Conservation (phyloP, 1,140 invertebrate species). For the Conopomorpha cramerella region DNA sequence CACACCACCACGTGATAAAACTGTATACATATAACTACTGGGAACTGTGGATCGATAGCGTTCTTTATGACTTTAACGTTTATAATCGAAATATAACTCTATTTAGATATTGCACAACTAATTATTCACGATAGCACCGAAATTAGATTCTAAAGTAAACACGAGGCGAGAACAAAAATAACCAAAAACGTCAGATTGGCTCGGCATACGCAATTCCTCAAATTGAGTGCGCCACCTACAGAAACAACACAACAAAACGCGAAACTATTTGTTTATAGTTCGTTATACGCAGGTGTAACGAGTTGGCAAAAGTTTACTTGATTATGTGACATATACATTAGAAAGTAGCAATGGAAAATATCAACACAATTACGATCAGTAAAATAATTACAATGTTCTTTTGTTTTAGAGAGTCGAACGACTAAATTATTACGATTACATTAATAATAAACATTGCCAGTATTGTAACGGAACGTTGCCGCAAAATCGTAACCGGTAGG, state of each 20-base stretch:
- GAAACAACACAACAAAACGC: slow-evolving; percentile 31
- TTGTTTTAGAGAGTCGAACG: too few species aligned
- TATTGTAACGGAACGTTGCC: too few species aligned
- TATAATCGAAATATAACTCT: slow-evolving; percentile 29
- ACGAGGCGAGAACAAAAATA: slow-evolving; percentile 62
- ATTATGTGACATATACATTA: too few species aligned
- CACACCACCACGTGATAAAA: slow-evolving; percentile 59
- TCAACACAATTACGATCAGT: too few species aligned
- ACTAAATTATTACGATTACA: too few species aligned
- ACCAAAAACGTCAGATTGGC: slow-evolving; percentile 63
- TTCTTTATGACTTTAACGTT: slow-evolving; percentile 18
- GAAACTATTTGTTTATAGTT: too few species aligned
- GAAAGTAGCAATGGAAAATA: too few species aligned
- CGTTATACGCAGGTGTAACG: slow-evolving; percentile 30
- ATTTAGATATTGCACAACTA: slow-evolving; percentile 45
- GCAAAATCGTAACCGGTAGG: too few species aligned
- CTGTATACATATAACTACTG: slow-evolving; percentile 57
- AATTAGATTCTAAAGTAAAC: slow-evolving; percentile 60
- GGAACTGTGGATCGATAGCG: slow-evolving; percentile 46
- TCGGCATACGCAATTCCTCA: slow-evolving; percentile 53
- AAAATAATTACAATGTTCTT: too few species aligned
- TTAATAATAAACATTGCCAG: too few species aligned
- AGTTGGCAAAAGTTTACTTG: too few species aligned
- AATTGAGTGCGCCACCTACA: slow-evolving; percentile 48
- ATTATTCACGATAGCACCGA: slow-evolving; percentile 54